phyloP scores from a whole-genome alignment of 2,113 vertebrate species.

The Chionodraco myersi region DNA sequence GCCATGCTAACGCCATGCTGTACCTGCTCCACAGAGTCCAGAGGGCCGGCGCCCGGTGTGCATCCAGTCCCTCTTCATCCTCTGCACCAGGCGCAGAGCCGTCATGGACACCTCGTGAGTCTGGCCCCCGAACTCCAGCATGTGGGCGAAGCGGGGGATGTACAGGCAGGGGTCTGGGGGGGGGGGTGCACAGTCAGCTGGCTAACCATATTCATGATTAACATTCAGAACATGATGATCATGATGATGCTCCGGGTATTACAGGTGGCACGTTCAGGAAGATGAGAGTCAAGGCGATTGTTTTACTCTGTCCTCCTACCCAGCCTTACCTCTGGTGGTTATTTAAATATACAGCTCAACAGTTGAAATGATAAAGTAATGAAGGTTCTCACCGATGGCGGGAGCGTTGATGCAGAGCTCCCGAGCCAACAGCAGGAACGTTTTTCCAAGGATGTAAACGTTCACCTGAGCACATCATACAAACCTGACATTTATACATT shows the following conservation, averaged over 20 bases:
- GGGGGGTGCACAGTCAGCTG: not conserved
- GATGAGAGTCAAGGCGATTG: too few relatives aligned
- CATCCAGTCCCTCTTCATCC: slow-evolving; percentile 99
- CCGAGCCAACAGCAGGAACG: slow-evolving; percentile 93
- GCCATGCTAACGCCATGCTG: too few relatives aligned
- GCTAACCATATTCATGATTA: too few relatives aligned
- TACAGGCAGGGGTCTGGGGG: slow-evolving; percentile 93
- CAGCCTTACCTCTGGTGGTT: too few relatives aligned
- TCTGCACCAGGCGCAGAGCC: slow-evolving; percentile 91
- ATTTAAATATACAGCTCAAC: too few relatives aligned
- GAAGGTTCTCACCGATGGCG: slow-evolving; percentile 92
- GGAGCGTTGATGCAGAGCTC: slow-evolving; percentile 98
- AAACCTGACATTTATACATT: too few relatives aligned
- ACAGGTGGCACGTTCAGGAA: too few relatives aligned
- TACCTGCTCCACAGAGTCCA: slow-evolving; percentile 96
- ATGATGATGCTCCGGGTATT: too few relatives aligned
- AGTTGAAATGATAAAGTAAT: too few relatives aligned
- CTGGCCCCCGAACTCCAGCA: slow-evolving; percentile 97
- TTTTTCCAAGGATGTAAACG: slow-evolving; percentile 97
- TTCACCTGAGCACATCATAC: slow-evolving; percentile 87
- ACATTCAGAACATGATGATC: too few relatives aligned
- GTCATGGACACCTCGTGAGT: slow-evolving; percentile 98
- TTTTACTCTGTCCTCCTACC: too few relatives aligned
- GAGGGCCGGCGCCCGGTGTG: slow-evolving; percentile 96
- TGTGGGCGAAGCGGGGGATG: slow-evolving; percentile 96